Evolutionary conservation across 2,888 invertebrate species (phyloP).

Genomic region (Brenthis hecate): DNA sequence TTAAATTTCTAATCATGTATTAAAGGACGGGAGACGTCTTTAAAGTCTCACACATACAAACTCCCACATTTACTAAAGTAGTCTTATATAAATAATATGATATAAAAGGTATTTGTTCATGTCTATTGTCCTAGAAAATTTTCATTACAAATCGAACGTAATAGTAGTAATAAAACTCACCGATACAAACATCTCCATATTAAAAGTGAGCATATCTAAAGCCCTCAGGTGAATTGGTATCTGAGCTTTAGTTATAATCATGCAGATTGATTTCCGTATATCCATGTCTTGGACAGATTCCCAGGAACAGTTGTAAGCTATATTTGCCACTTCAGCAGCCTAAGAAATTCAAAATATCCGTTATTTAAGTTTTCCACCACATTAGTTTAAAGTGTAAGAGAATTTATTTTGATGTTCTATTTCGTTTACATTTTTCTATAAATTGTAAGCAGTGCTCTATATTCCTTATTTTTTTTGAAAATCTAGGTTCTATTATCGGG

Average conservation of each 20-base stretch:
- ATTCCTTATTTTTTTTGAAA: too few relatives aligned
- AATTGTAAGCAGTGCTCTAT: too few relatives aligned
- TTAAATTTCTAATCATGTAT: too few relatives aligned
- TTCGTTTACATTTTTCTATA: too few relatives aligned
- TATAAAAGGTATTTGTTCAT: not conserved
- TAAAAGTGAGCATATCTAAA: conserved; percentile 42
- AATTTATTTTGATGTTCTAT: too few relatives aligned
- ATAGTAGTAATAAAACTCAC: conserved; percentile 32
- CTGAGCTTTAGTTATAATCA: conserved; percentile 43
- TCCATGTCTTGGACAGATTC: conserved; percentile 38
- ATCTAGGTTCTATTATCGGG: too few relatives aligned
- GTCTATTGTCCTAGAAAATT: too few relatives aligned
- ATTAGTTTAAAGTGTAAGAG: too few relatives aligned
- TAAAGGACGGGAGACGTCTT: too few relatives aligned
- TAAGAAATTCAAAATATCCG: conserved; percentile 17
- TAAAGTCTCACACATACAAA: not conserved
- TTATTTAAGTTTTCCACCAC: too few relatives aligned
- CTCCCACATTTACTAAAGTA: not conserved
- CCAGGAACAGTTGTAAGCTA: conserved; percentile 42
- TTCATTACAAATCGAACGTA: too few relatives aligned
- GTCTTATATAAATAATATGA: not conserved
- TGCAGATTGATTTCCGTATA: conserved; percentile 36
- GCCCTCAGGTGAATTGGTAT: conserved; percentile 39
- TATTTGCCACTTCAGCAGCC: conserved; percentile 40
- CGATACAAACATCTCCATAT: conserved; percentile 45